Conservation (phyloP, 2,113 vertebrate species). For the Coreoperca whiteheadi region DNA sequence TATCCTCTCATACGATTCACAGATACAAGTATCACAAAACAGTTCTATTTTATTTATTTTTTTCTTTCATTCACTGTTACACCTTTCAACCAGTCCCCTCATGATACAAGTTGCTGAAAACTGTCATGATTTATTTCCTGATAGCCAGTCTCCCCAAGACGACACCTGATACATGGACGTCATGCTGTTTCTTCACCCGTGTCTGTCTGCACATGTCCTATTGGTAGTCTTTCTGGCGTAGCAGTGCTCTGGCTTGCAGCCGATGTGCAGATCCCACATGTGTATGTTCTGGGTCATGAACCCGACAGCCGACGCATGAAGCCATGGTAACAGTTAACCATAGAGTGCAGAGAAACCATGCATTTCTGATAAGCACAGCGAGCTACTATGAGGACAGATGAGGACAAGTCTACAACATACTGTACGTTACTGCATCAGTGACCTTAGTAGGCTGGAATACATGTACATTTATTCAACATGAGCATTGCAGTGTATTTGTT, state of each 20-base stretch:
- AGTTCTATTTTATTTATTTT: not conserved
- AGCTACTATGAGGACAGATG: not conserved
- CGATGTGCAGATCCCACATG: conserved; percentile 52
- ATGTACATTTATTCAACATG: not conserved
- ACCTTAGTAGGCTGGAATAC: not conserved
- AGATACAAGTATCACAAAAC: conserved; percentile 30
- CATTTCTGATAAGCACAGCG: conserved; percentile 8
- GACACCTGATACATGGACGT: conserved; percentile 11
- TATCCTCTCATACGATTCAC: conserved; percentile 38
- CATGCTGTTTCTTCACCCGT: conserved; percentile 17
- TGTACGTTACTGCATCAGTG: not conserved
- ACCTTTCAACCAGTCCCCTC: not conserved
- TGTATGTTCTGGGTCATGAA: conserved; percentile 51
- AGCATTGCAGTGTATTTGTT: not conserved
- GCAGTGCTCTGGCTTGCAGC: conserved; percentile 46
- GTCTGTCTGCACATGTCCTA: conserved; percentile 45
- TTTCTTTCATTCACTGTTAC: not conserved
- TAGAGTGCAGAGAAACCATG: conserved; percentile 21
- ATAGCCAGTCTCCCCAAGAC: not conserved
- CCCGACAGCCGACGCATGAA: conserved; percentile 28
- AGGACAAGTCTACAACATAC: not conserved
- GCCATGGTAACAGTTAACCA: conserved; percentile 13
- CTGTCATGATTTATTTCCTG: not conserved
- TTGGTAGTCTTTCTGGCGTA: conserved; percentile 24
- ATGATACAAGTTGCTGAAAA: not conserved